These are phyloP conservation scores for Hypanus sabinus DNA, from an alignment of 2,113 vertebrate species.

Conservation along the genomic window DNA sequence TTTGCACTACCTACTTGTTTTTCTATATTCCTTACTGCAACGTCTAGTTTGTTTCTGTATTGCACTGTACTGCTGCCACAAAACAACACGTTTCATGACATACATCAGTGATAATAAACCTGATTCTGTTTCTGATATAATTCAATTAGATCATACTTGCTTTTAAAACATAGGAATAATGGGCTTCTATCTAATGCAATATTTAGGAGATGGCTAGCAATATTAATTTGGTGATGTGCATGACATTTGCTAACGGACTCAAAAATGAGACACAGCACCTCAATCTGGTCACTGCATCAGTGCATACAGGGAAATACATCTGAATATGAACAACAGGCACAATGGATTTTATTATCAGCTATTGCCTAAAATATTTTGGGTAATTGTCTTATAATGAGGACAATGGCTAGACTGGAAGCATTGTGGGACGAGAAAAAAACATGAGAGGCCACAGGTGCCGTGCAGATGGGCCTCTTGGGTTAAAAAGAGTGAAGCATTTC, in stretches of 20 bases:
- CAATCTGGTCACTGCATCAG: background rate
- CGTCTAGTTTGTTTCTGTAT: too few relatives aligned
- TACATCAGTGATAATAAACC: too few relatives aligned
- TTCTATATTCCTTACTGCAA: too few relatives aligned
- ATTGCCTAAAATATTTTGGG: background rate
- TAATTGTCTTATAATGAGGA: slow-evolving; percentile 13
- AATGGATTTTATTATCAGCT: background rate
- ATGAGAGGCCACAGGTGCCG: slow-evolving; percentile 19
- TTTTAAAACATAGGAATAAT: background rate
- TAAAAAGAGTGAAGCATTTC: background rate
- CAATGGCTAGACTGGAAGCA: background rate
- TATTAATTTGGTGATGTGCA: slow-evolving; percentile 5
- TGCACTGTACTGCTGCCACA: too few relatives aligned
- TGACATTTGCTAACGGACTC: background rate
- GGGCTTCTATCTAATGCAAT: background rate
- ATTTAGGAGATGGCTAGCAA: background rate
- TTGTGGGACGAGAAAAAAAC: background rate
- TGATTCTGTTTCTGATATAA: background rate
- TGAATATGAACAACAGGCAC: background rate
- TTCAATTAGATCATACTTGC: background rate
- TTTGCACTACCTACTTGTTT: too few relatives aligned
- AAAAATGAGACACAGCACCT: background rate
- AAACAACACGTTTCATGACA: too few relatives aligned
- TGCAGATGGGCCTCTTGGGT: background rate
- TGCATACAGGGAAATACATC: background rate